Evolutionary conservation across 2,113 vertebrate genomes (phyloP).

Genomic region (Saguinus midas): DNA sequence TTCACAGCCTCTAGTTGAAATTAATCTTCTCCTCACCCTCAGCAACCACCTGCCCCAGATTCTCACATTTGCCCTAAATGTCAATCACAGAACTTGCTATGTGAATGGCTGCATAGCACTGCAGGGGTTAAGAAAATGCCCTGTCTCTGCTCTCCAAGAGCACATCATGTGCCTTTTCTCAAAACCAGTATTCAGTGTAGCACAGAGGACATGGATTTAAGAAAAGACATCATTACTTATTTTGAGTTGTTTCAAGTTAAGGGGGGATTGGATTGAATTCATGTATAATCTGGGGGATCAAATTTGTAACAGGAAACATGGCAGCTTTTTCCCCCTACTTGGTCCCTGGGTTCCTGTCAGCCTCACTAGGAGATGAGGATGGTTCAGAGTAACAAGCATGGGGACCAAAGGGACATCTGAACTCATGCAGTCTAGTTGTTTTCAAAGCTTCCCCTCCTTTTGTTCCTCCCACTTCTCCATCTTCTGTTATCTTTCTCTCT

Average conservation of each 20-base stretch:
- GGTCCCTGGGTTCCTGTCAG: not conserved
- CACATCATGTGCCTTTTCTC: not conserved
- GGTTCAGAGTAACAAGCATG: not conserved
- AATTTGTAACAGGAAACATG: not conserved
- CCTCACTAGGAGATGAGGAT: not conserved
- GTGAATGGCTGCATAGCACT: not conserved
- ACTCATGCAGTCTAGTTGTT: not conserved
- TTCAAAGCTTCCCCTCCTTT: not conserved
- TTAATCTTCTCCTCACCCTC: not conserved
- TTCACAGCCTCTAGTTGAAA: not conserved
- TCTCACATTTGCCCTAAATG: not conserved
- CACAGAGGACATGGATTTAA: not conserved
- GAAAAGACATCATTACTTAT: not conserved
- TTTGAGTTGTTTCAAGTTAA: not conserved
- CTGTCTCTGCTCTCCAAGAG: not conserved
- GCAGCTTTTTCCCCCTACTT: not conserved
- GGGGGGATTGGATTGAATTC: not conserved
- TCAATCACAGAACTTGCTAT: not conserved
- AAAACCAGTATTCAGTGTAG: not conserved
- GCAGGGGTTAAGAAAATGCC: not conserved
- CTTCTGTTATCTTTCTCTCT: not conserved
- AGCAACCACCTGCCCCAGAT: not conserved
- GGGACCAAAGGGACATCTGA: not conserved
- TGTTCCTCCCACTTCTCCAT: not conserved
- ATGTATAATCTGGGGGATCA: not conserved